Evolutionary conservation across 2,113 vertebrate species (phyloP).

Genomic region (Carassius auratus): DNA sequence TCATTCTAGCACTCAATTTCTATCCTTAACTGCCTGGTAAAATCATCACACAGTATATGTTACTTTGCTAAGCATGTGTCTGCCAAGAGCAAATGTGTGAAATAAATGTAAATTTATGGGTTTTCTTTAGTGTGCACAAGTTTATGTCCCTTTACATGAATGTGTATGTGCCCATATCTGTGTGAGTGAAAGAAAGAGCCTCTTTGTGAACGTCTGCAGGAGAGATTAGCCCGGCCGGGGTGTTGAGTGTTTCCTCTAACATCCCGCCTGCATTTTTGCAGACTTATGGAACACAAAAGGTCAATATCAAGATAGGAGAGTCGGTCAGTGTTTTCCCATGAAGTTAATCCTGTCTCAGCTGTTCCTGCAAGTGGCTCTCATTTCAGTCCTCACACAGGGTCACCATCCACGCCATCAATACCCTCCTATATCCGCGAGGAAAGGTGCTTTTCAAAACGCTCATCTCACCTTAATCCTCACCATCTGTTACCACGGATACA

Average conservation of each 20-base stretch:
- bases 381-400: slow-evolving; percentile 61
- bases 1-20: neutral
- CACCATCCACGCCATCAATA: slow-evolving; percentile 63
- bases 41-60: neutral
- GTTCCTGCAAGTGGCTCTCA: slow-evolving; percentile 72
- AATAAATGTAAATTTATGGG: slow-evolving; percentile 15
- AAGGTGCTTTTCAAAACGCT: slow-evolving; percentile 62
- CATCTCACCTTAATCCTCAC: slow-evolving; percentile 68
- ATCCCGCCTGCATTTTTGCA: slow-evolving; percentile 65
- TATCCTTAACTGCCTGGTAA: neutral
- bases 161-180: neutral
- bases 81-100: slow-evolving; percentile 4
- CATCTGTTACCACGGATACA: slow-evolving; percentile 72
- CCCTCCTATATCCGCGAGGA: slow-evolving; percentile 70
- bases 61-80: neutral
- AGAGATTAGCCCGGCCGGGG: slow-evolving; percentile 41
- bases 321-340: slow-evolving; percentile 70
- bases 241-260: slow-evolving; percentile 57
- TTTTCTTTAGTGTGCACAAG: slow-evolving; percentile 14
- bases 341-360: slow-evolving; percentile 76
- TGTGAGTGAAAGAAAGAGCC: neutral
- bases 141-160: neutral
- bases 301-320: slow-evolving; percentile 68
- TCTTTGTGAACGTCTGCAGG: slow-evolving; percentile 35
- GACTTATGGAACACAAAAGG: slow-evolving; percentile 70